Conservation (phyloP, 2,888 invertebrate genomes). For the Drosophila neonasuta region DNA sequence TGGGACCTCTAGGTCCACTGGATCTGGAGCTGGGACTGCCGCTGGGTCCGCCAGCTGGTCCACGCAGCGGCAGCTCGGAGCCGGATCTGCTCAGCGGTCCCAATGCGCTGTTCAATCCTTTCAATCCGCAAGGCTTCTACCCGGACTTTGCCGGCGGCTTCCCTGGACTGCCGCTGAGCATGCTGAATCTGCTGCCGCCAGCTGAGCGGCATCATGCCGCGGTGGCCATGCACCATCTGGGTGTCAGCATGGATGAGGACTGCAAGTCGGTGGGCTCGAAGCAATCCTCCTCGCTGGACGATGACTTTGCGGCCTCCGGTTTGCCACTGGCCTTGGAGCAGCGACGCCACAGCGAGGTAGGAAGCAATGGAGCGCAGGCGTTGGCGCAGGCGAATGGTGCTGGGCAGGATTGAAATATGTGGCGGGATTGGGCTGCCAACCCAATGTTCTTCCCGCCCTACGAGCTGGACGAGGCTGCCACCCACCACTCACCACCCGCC, state of each 20-base stretch:
- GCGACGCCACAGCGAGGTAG: constrained; percentile 60
- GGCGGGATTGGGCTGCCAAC: constrained; percentile 82
- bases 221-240: constrained; percentile 84
- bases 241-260: constrained; percentile 85
- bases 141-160: constrained; percentile 91
- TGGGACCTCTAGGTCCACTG: constrained; percentile 57
- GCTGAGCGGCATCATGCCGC: constrained; percentile 85
- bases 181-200: constrained; percentile 92
- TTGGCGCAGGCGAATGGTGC: constrained; percentile 86
- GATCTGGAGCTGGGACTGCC: constrained; percentile 72
- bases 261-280: constrained; percentile 86
- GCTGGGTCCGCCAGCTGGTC: constrained; percentile 76
- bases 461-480: constrained; percentile 61
- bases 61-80: constrained; percentile 87
- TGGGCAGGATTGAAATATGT: constrained; percentile 87
- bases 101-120: constrained; percentile 89
- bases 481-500: constrained; percentile 36
- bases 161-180: constrained; percentile 90
- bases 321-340: constrained; percentile 80
- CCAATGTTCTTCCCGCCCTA: constrained; percentile 82
- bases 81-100: constrained; percentile 85
- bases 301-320: constrained; percentile 84
- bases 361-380: constrained; percentile 52
- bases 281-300: constrained; percentile 84
- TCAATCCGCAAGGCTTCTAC: constrained; percentile 89